Evolutionary conservation across 2,113 vertebrate genomes (phyloP).

Genomic region (Aix galericulata): DNA sequence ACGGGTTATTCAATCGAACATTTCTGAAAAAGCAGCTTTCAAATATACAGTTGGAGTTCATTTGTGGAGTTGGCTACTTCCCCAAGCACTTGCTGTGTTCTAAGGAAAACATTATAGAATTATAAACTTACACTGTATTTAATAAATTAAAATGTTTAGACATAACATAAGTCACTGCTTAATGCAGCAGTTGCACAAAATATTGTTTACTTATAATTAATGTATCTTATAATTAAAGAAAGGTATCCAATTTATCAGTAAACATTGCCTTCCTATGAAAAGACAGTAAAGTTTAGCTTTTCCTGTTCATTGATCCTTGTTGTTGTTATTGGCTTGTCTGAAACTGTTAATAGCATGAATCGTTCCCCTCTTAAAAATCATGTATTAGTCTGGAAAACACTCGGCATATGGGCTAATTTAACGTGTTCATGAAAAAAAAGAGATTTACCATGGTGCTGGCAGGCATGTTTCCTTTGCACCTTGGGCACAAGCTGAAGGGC

Average conservation of each 20-base stretch:
- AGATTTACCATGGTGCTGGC: neutral
- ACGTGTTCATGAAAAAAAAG: neutral
- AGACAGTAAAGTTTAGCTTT: neutral
- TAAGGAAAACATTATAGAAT: neutral
- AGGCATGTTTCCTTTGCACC: accelerated
- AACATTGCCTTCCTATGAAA: slow-evolving; percentile 1
- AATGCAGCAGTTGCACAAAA: neutral
- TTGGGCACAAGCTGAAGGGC: neutral
- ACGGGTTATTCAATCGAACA: neutral
- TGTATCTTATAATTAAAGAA: neutral
- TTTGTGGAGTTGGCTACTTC: neutral
- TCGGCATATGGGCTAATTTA: neutral
- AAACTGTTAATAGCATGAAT: neutral
- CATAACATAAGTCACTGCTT: neutral
- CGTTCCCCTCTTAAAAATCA: neutral
- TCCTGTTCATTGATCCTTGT: neutral
- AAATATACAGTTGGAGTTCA: neutral
- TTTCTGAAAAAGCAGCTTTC: neutral
- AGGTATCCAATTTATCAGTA: neutral
- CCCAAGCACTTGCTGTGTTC: neutral
- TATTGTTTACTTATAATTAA: neutral
- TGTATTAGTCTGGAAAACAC: neutral
- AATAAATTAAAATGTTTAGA: neutral
- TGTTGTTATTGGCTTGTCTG: neutral
- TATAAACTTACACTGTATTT: neutral